A percentile compares a stretch with the other conserved stretches of the same genome.
Evolutionary conservation across 2,113 vertebrate species (phyloP).

Genomic region (Oncorhynchus masou): DNA sequence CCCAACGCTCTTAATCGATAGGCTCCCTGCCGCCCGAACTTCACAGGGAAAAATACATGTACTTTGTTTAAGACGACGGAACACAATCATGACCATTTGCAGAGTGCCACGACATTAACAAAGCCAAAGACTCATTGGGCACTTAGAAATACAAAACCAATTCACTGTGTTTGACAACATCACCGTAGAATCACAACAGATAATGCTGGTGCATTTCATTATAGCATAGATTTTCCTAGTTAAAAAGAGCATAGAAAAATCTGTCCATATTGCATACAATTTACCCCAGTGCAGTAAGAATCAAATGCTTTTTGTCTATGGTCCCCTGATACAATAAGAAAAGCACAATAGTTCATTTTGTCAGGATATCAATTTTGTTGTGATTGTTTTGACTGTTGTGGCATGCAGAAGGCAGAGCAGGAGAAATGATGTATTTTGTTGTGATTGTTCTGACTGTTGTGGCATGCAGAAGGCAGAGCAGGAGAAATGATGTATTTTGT

Average conservation of each 20-base stretch:
- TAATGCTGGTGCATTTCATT: neutral
- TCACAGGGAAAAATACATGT: no score
- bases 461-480: no score
- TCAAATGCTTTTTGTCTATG: neutral
- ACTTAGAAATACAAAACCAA: neutral
- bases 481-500: no score
- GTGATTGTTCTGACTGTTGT: no score
- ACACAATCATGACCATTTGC: no score
- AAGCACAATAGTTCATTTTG: neutral
- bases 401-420: neutral
- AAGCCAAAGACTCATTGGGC: conserved; percentile 15
- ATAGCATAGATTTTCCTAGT: neutral
- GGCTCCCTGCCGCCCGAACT: no score
- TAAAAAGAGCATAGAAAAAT: neutral
- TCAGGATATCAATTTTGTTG: no score
- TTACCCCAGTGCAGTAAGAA: neutral
- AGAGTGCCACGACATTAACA: neutral
- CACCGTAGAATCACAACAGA: neutral
- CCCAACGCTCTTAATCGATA: no score
- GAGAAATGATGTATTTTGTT: neutral
- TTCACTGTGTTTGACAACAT: neutral
- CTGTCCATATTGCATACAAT: neutral
- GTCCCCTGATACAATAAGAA: neutral
- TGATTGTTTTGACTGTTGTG: no score
- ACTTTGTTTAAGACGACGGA: no score